These are phyloP conservation scores for Drosophila asahinai DNA, from an alignment of 1,140 invertebrate species.

Conservation along the genomic window DNA sequence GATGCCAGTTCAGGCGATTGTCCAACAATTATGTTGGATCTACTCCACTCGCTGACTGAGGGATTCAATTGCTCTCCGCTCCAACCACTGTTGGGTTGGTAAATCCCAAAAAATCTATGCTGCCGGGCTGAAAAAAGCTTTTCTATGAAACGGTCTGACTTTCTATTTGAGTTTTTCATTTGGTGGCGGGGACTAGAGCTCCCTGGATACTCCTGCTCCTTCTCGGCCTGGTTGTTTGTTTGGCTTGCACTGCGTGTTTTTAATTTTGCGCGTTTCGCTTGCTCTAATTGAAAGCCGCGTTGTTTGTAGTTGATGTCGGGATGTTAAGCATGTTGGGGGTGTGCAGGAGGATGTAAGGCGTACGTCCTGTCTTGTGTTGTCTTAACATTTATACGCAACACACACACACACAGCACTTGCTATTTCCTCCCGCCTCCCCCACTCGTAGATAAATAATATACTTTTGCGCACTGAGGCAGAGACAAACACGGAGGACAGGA, in stretches of 20 bases:
- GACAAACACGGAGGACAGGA: conserved; percentile 58
- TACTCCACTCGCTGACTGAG: conserved; percentile 10
- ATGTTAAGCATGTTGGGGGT: background rate
- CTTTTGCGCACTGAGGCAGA: conserved; percentile 81
- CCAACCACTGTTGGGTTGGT: conserved; percentile 13
- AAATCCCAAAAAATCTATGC: conserved; percentile 38
- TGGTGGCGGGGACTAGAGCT: conserved; percentile 26
- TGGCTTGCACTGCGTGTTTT: conserved; percentile 82
- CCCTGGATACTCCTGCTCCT: conserved; percentile 15
- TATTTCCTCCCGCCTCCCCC: conserved; percentile 47
- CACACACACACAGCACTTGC: conserved; percentile 44
- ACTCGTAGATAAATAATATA: conserved; percentile 83
- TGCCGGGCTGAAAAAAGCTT: conserved; percentile 24
- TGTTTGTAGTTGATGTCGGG: conserved; percentile 56
- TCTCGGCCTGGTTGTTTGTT: conserved; percentile 61
- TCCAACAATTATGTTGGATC: conserved; percentile 73
- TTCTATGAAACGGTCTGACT: conserved; percentile 38
- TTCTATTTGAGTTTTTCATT: conserved; percentile 79
- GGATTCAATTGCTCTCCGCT: conserved; percentile 5
- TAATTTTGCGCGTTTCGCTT: conserved; percentile 82
- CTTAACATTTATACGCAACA: conserved; percentile 71
- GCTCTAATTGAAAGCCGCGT: conserved; percentile 81
- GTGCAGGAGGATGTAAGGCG: conserved; percentile 33
- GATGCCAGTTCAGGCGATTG: conserved; percentile 67
- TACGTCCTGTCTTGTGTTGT: conserved; percentile 68